Conservation (phyloP, 2,888 invertebrate species). For the Sphaerophoria taeniata region DNA sequence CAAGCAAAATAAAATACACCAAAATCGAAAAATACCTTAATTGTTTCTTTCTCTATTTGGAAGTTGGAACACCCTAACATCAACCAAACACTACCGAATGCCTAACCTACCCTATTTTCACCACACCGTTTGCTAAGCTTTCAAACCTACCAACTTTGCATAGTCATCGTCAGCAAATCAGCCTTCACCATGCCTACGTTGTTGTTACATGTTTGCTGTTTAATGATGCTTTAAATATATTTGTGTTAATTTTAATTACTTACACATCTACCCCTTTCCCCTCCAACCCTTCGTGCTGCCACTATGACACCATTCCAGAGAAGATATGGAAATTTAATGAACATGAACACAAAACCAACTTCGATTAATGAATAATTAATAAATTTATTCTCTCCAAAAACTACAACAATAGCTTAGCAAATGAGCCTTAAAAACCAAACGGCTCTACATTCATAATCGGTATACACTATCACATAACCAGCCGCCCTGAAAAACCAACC, state of each 20-base stretch:
- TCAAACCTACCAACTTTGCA: background rate
- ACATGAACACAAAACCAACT: constrained; percentile 13
- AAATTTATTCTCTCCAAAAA: constrained; percentile 60
- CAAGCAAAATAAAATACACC: too few relatives aligned
- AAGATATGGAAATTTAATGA: background rate
- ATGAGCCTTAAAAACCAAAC: constrained; percentile 14
- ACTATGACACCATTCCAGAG: too few relatives aligned
- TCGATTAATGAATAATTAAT: constrained; percentile 70
- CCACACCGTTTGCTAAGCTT: too few relatives aligned
- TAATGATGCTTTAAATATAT: constrained; percentile 10
- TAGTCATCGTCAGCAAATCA: constrained; percentile 4
- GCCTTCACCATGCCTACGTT: constrained; percentile 25
- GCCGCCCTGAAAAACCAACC: too few relatives aligned
- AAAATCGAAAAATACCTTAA: too few relatives aligned
- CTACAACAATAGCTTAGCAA: constrained; percentile 37
- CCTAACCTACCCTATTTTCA: constrained; percentile 6
- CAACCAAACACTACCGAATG: too few relatives aligned
- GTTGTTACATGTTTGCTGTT: background rate
- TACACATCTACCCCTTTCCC: background rate
- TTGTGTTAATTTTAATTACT: constrained; percentile 28
- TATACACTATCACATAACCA: too few relatives aligned
- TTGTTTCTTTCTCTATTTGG: too few relatives aligned
- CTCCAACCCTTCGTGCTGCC: too few relatives aligned
- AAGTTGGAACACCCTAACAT: too few relatives aligned
- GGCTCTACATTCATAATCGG: too few relatives aligned